Conservation (phyloP, 2,797 vertebrate species). For the Picus viridis region DNA sequence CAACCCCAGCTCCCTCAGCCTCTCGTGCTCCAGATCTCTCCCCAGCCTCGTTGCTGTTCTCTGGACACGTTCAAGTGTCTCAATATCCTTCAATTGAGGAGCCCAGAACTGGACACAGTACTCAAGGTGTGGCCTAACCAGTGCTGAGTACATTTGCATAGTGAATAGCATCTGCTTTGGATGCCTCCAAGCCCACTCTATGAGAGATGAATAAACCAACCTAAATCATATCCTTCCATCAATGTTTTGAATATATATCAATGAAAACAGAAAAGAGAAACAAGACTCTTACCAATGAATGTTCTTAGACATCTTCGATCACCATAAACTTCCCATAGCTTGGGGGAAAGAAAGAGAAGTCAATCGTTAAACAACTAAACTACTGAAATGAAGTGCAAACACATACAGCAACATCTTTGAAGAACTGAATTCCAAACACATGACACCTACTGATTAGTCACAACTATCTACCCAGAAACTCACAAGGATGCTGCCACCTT, state of each 20-base stretch:
- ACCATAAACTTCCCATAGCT: slow-evolving; percentile 97
- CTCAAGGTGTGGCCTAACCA: too few species aligned
- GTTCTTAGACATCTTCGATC: slow-evolving; percentile 94
- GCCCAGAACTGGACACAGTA: too few species aligned
- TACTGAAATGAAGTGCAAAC: background rate
- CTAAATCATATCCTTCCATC: background rate
- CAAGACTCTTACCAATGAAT: slow-evolving; percentile 89
- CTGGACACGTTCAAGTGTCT: too few species aligned
- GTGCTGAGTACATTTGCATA: too few species aligned
- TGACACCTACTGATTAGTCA: background rate
- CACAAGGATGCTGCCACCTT: background rate
- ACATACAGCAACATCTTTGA: background rate
- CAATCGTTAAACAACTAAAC: background rate
- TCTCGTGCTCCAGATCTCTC: too few species aligned
- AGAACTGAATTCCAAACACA: background rate
- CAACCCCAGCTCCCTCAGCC: too few species aligned
- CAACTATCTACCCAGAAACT: background rate
- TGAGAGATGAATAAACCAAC: background rate
- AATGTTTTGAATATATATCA: background rate
- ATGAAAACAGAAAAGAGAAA: background rate
- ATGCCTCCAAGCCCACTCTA: background rate
- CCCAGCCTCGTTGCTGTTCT: too few species aligned
- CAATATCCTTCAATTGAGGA: too few species aligned
- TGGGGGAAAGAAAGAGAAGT: background rate
- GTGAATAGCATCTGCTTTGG: background rate